Conservation (phyloP, 1,140 invertebrate species). For the Drosophila nebulosa region DNA sequence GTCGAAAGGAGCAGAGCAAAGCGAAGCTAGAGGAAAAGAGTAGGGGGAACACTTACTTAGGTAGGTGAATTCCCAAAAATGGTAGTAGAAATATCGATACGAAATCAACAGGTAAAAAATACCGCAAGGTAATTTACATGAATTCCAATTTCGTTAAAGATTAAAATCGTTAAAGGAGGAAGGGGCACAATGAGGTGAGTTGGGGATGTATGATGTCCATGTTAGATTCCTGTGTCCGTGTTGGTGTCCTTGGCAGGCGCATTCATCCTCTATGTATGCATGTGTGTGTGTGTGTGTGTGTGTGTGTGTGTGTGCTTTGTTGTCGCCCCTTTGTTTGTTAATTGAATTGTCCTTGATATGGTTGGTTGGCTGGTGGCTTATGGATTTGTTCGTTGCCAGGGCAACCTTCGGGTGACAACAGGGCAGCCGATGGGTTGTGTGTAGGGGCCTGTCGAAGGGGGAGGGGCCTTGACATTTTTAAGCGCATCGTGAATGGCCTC, state of each 20-base stretch:
- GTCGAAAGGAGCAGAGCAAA: not conserved
- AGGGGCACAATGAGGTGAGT: too few species aligned
- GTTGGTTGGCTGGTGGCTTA: slow-evolving; percentile 29
- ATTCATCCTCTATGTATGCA: not conserved
- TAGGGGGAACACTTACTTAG: too few species aligned
- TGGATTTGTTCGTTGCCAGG: slow-evolving; percentile 30
- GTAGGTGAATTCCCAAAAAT: too few species aligned
- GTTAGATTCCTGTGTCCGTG: not conserved
- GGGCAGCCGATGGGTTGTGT: not conserved
- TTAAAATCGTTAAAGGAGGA: too few species aligned
- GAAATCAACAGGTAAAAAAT: too few species aligned
- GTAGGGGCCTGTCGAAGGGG: not conserved
- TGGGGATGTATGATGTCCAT: too few species aligned
- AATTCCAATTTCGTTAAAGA: too few species aligned
- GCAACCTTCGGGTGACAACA: not conserved
- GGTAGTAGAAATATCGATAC: too few species aligned
- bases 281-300: not conserved
- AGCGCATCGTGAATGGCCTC: slow-evolving; percentile 43
- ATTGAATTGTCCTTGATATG: slow-evolving; percentile 45
- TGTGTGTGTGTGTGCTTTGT: not conserved
- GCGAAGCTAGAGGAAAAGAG: not conserved
- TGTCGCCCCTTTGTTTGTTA: slow-evolving; percentile 36
- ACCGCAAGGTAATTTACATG: too few species aligned
- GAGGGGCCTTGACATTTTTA: slow-evolving; percentile 67
- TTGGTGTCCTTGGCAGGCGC: not conserved